A percentile compares a stretch with the other conserved stretches of the same genome.
Evolutionary conservation across 2,888 invertebrate genomes (phyloP).

Genomic region (Drosophila neotestacea): DNA sequence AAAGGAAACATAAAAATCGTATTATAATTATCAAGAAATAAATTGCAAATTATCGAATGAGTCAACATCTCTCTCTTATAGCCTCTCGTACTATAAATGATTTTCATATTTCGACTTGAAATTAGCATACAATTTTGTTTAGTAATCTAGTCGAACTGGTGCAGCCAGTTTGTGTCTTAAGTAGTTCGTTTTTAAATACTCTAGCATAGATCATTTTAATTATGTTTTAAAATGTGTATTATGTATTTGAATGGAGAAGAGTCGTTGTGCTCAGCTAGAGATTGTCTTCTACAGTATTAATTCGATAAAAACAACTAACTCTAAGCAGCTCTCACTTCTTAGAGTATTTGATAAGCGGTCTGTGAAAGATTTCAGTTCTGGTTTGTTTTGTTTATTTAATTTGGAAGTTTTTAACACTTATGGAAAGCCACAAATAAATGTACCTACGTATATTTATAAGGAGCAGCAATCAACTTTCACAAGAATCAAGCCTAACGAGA

Average conservation of each 20-base stretch:
- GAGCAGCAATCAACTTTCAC: constrained; percentile 54
- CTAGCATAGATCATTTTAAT: constrained; percentile 33
- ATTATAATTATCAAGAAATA: constrained; percentile 15
- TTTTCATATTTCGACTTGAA: constrained; percentile 31
- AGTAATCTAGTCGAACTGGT: constrained; percentile 66
- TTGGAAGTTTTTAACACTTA: constrained; percentile 4
- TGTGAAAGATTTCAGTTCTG: constrained; percentile 6
- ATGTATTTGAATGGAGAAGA: constrained; percentile 2
- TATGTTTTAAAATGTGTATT: constrained; percentile 16
- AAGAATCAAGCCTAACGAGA: constrained; percentile 58
- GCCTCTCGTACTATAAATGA: constrained; percentile 25
- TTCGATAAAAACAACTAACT: too few species aligned
- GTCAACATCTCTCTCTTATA: background rate
- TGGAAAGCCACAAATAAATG: constrained; percentile 29
- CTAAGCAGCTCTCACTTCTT: background rate
- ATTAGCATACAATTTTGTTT: constrained; percentile 61
- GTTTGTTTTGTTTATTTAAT: constrained; percentile 10
- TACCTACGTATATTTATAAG: background rate
- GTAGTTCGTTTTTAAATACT: constrained; percentile 60
- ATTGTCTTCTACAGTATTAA: background rate
- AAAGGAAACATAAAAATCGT: constrained; percentile 15
- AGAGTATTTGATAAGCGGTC: constrained; percentile 2
- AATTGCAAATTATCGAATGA: constrained; percentile 11
- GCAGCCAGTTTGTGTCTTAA: constrained; percentile 69
- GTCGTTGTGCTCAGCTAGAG: background rate